Evolutionary conservation across 2,113 vertebrate genomes (phyloP), one percentile per base, ranked within the genome.

Genomic region (Nyctereutes procyonoides): DNA sequence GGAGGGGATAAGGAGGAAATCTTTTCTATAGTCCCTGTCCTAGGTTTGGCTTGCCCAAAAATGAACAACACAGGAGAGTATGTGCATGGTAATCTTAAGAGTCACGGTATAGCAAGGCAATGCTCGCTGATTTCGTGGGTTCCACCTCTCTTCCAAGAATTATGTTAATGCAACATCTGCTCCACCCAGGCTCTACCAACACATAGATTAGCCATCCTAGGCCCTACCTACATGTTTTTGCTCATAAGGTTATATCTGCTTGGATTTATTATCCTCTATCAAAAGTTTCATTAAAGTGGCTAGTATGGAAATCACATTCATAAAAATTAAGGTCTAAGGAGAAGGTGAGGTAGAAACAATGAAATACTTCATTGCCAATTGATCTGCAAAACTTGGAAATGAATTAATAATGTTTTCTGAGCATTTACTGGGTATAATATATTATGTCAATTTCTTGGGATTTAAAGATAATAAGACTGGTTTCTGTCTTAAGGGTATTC

Each of bases 401-500:
- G 32, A 94, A 58, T 16, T 88, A 65, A 56, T 90, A 35, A 38
- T 88, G 14, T 76, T 84, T 58, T 90, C 71, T 83, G 32, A 79
- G 35, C 53, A 55, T 79, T 26, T 60, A 3, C 71, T 73, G 38
- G n/a, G 4, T 85, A 16, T 93, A 43, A 56, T 83, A 24, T 53
- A 38, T 87, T 86, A 56, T 82, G 16, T 60, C 32, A 79, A 20
- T 96, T 85, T 93, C 80, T 86, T 38, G 85, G 20, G 48, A 93
- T 90, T 79, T 82, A 73, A 90, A 90, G 60, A 77, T 93, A 90
- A 63, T 56, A 86, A 73, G 56, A 71, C 83, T 94, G 74, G 28
- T 79, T 93, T 97, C 86, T 95, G 35, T 93, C 60, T 83, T 82
- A n/a, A 62, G 30, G 35, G 9, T 58, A 48, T 93, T 90, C 87